phyloP scores from a whole-genome alignment of 1,140 invertebrate species.

The Mercenaria mercenaria region DNA sequence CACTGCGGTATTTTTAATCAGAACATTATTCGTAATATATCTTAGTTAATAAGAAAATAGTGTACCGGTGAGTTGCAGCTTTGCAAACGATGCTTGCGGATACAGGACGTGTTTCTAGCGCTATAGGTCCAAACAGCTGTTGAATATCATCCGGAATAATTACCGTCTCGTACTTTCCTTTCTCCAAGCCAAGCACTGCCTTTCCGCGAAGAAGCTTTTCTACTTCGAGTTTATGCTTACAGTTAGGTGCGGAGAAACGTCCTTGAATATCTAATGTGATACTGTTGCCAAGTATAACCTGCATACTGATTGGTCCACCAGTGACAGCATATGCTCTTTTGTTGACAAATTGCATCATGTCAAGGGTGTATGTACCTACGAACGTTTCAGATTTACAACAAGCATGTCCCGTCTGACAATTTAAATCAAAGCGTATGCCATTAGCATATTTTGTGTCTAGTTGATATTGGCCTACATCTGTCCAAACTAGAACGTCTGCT shows the following conservation, averaged over 20 bases:
- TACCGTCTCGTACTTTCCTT: conserved; percentile 61
- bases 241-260: not conserved
- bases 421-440: not conserved
- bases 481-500: not conserved
- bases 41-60: no score
- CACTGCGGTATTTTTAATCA: no score
- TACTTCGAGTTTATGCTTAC: not conserved
- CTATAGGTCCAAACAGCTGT: conserved; percentile 74
- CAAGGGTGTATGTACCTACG: not conserved
- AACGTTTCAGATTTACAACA: not conserved
- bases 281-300: not conserved
- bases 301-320: not conserved
- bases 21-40: no score
- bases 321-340: not conserved
- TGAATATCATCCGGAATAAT: conserved; percentile 74
- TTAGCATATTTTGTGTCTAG: not conserved
- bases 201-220: not conserved
- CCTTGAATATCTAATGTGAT: not conserved
- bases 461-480: not conserved
- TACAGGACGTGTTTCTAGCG: conserved; percentile 62
- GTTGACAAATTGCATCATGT: not conserved
- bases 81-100: conserved; percentile 70
- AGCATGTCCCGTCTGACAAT: not conserved
- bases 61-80: conserved; percentile 78
- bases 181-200: conserved; percentile 2